Percentiles rank a stretch among this genome's conserved stretches.
phyloP scores from a whole-genome alignment of 2,797 vertebrate species.

The Manis javanica region DNA sequence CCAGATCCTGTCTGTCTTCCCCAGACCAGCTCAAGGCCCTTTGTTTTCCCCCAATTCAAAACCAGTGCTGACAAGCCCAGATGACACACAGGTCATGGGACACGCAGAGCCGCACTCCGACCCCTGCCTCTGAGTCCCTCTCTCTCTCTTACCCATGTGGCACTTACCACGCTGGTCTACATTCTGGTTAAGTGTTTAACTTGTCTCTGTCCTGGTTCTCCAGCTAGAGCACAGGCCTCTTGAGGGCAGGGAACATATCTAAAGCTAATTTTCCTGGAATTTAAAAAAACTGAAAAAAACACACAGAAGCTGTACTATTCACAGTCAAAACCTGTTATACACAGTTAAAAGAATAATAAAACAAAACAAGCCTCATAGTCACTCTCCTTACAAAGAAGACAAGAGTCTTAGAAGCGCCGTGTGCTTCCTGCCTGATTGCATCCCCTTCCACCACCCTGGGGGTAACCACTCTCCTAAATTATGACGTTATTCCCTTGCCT shows the following conservation, averaged over 20 bases:
- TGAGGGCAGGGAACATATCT: not conserved
- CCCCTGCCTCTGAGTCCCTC: not conserved
- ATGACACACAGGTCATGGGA: not conserved
- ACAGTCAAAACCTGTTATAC: not conserved
- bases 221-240: not conserved
- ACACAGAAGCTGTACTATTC: not conserved
- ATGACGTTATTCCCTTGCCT: not conserved
- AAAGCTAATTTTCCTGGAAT: not conserved
- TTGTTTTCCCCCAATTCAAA: not conserved
- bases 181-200: not conserved
- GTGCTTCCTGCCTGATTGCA: not conserved
- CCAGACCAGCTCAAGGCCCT: not conserved
- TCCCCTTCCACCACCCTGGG: not conserved
- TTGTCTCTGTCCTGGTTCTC: not conserved
- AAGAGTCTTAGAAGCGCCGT: not conserved
- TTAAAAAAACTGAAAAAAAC: not conserved
- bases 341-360: not conserved
- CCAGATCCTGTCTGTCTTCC: not conserved
- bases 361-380: not conserved
- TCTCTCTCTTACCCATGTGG: rapidly evolving
- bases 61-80: not conserved
- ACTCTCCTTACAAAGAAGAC: not conserved
- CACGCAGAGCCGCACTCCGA: no score
- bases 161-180: not conserved
- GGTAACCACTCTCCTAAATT: not conserved